Evolutionary conservation across 2,113 vertebrate genomes (phyloP), one percentile per base, ranked within the genome.

Genomic region (Brachionichthys hirsutus): DNA sequence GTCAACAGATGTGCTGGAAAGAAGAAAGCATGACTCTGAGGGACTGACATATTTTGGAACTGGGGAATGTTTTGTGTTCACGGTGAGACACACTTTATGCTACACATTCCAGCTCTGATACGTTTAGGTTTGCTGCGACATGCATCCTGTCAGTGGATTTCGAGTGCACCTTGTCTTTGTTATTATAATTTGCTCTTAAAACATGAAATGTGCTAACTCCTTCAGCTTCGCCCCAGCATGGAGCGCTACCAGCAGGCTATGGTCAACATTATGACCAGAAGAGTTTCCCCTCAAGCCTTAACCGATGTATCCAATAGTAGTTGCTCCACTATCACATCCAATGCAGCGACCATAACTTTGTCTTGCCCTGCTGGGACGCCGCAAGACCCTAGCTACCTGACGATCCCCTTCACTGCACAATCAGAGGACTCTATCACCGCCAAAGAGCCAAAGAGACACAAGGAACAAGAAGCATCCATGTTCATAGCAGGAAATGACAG

Each of bases 1-100:
- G 54, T 93, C 94, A 38, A 91, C 92, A 0, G 93, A 94, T 58
- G 77, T 94, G 85, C 87, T 67, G 3, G 90, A 93, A 75, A 90
- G 92, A 65, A 92, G 78, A 17, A 92, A 89, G 66, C 35, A 62
- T 12, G 85, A 80, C 0, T 82, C 87, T 0, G 65, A 78, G 3
- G 74, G 67, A 3, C 58, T 88, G 0, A 55, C 64, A 17, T 95
- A 92, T 70, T 95, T 94, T 70, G 93, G 93, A 71, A 94, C 93
- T 1, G 92, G 91, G 24, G 93, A 96, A 76, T 93, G 94, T 77
- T 95, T 95, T 40, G 92, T 94, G 64, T 95, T 95, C 58, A 92
- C 76, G 4, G 93, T 94, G 73, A 93, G 92, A 80, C n/a, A 56
- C 0, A 36, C 7, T 43, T n/a, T 19, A 2, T 43, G 15, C 22